Percentiles rank a stretch among this genome's conserved stretches.
These are phyloP conservation scores for Epistrophe eligans DNA, from an alignment of 2,888 invertebrate genomes.

Conservation along the genomic window DNA sequence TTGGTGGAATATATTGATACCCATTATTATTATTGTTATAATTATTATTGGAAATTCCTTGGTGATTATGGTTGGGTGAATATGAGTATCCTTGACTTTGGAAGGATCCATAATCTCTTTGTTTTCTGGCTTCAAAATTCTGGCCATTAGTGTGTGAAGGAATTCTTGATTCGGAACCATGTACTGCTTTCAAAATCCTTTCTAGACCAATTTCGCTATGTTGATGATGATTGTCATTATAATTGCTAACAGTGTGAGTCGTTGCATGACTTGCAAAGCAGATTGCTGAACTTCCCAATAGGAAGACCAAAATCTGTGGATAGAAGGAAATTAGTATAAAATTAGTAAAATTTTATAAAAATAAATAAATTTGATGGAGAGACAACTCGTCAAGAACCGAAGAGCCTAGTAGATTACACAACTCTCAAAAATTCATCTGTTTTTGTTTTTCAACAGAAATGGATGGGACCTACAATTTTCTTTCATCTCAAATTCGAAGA, in stretches of 20 bases:
- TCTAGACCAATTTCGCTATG: background rate
- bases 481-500: too few relatives aligned
- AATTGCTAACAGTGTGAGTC: background rate
- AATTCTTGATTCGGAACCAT: conserved; percentile 41
- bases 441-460: too few relatives aligned
- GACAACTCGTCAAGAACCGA: too few relatives aligned
- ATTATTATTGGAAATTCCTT: background rate
- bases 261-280: background rate
- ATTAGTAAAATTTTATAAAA: background rate
- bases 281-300: conserved; percentile 15
- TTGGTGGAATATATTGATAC: conserved; percentile 14
- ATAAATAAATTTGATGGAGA: too few relatives aligned
- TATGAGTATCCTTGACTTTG: conserved; percentile 9
- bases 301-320: conserved; percentile 23
- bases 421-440: too few relatives aligned
- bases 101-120: background rate
- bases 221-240: conserved; percentile 4
- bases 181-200: conserved; percentile 40
- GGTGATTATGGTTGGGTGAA: background rate
- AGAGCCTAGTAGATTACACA: too few relatives aligned
- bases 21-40: conserved; percentile 6
- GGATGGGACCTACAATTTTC: too few relatives aligned
- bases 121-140: conserved; percentile 3
- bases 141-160: background rate
- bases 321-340: background rate